A percentile compares a stretch with the other conserved stretches of the same genome.
Evolutionary conservation across 2,888 invertebrate species (phyloP).

Genomic region (Lymantria monacha): DNA sequence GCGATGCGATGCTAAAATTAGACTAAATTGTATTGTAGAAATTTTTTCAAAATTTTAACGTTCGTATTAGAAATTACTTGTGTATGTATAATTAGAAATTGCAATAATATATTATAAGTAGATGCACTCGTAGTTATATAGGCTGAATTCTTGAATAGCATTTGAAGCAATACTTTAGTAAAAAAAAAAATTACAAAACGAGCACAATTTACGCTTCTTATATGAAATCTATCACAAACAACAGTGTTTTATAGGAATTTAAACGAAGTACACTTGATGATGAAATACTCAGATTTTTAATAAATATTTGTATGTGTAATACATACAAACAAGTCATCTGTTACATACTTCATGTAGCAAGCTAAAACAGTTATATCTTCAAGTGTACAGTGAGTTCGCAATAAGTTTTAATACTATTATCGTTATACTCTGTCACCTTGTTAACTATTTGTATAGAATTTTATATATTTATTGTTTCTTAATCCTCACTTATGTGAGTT

Average conservation of each 20-base stretch:
- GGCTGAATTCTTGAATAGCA: slow-evolving; percentile 41
- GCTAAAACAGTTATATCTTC: slow-evolving; percentile 19
- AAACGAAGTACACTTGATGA: slow-evolving; percentile 31
- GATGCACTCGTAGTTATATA: slow-evolving; percentile 66
- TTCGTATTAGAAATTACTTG: slow-evolving; percentile 60
- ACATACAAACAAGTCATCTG: no score
- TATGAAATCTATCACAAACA: slow-evolving; percentile 25
- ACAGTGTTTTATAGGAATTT: slow-evolving; percentile 29
- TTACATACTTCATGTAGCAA: no score
- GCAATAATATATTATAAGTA: slow-evolving; percentile 80
- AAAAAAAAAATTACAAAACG: slow-evolving; percentile 11
- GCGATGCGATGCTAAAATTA: slow-evolving; percentile 25
- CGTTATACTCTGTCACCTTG: slow-evolving; percentile 66
- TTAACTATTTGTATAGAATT: slow-evolving; percentile 80
- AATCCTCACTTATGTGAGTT: slow-evolving; percentile 70
- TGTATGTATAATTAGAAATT: slow-evolving; percentile 55
- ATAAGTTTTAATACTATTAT: slow-evolving; percentile 31
- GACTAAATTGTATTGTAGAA: slow-evolving; percentile 38
- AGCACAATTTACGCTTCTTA: slow-evolving; percentile 27
- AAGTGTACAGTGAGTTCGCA: slow-evolving; percentile 23
- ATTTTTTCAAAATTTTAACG: slow-evolving; percentile 51
- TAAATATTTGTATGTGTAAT: no score
- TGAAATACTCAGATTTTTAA: slow-evolving; percentile 3
- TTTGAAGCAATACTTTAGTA: slow-evolving; percentile 10
- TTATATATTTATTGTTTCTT: slow-evolving; percentile 75